Percentiles rank a stretch among this genome's conserved stretches.
phyloP scores from a whole-genome alignment of 2,797 vertebrate species.

The Myotis findleyi region DNA sequence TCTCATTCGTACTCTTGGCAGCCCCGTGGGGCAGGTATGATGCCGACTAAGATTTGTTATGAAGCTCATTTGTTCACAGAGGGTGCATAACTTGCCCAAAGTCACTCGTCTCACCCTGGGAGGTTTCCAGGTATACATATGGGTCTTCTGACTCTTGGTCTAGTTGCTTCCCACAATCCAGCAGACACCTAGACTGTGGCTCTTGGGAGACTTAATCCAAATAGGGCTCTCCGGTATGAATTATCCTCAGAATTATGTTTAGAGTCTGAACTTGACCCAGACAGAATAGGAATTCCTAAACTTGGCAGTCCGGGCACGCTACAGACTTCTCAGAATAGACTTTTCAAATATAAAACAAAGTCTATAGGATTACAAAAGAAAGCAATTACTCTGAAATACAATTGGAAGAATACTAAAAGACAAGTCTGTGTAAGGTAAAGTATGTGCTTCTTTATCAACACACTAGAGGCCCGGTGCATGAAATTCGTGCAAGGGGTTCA shows the following conservation, averaged over 20 bases:
- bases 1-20: not conserved
- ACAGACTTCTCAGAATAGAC: not conserved
- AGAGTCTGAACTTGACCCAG: not conserved
- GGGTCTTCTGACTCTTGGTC: not conserved
- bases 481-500: too few relatives aligned
- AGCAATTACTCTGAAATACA: not conserved
- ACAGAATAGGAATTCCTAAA: not conserved
- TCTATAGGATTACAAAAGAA: not conserved
- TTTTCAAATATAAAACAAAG: conserved; percentile 51
- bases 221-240: not conserved
- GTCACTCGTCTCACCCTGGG: not conserved
- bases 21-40: not conserved
- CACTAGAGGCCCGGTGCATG: too few relatives aligned
- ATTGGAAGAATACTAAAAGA: conserved; percentile 35
- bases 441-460: not conserved
- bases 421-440: not conserved
- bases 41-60: not conserved
- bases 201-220: not conserved
- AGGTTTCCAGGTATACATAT: not conserved
- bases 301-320: not conserved
- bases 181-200: too few relatives aligned
- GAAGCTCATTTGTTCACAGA: not conserved
- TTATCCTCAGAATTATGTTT: not conserved
- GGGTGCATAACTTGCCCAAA: not conserved
- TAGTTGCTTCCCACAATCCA: not conserved